A percentile compares a stretch with the other conserved stretches of the same genome.
Evolutionary conservation across 1,140 invertebrate genomes (phyloP).

Genomic region (Mizuhopecten yessoensis): DNA sequence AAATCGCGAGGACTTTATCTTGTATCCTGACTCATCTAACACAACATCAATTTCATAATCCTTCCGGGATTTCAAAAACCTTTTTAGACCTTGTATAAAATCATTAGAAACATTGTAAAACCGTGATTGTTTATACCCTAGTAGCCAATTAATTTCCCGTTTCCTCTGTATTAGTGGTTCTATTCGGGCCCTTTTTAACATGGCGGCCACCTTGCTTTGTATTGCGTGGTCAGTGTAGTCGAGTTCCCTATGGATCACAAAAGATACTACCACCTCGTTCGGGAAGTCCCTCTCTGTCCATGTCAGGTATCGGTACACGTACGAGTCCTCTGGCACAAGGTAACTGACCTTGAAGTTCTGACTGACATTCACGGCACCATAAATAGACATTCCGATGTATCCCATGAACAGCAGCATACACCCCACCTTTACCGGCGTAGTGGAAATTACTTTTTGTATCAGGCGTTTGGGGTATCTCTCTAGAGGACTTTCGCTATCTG

Average conservation of each 20-base stretch:
- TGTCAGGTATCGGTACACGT: conserved; percentile 64
- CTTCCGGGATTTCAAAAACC: conserved; percentile 85
- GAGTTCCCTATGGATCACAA: conserved; percentile 42
- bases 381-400: conserved; percentile 93
- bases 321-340: conserved; percentile 80
- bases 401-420: conserved; percentile 91
- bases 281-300: conserved; percentile 46
- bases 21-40: conserved; percentile 89
- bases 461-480: conserved; percentile 63
- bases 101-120: neutral
- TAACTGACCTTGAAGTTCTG: conserved; percentile 91
- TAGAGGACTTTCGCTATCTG: conserved; percentile 61
- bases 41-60: conserved; percentile 90
- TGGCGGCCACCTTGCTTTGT: neutral
- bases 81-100: conserved; percentile 13
- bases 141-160: conserved; percentile 60
- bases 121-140: conserved; percentile 31
- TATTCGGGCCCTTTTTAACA: conserved; percentile 47
- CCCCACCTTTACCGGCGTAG: conserved; percentile 86
- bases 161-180: conserved; percentile 46
- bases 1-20: conserved; percentile 88
- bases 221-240: conserved; percentile 44
- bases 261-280: conserved; percentile 16
- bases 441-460: conserved; percentile 58
- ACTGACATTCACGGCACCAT: conserved; percentile 91